Base-by-base conservation (phyloP, 2,888 invertebrate genomes). In the Pogonocherus hispidulus region DNA sequence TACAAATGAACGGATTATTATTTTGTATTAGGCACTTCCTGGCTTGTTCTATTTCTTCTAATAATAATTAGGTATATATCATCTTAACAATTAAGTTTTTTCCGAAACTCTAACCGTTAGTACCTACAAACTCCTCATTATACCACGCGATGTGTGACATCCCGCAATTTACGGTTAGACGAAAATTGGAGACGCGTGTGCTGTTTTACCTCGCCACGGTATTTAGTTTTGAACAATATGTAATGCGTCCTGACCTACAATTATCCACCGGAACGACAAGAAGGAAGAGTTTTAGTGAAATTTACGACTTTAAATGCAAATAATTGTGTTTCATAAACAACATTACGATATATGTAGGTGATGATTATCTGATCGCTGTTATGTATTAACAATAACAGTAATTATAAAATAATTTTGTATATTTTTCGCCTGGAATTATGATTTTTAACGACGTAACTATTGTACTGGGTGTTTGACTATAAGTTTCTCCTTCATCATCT, bases 221-320 rank as follows among this genome's bases (percentile, higher is more conserved):
- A 72, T 74, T 78, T 79, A 79, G 76, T 76, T 76, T 64, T 60
- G 70, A 79, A 80, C 79, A 79, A 80, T 78, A 65, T 66, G 65
- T 41, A 41, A 74, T 73, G 76, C 80, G 79, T 79, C 76, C 76
- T 80, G 81, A 81, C 82, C 82, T 73, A 77, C 69, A 82, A 80
- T 79, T 79, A 78, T 47, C 75, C 72, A 77, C 49, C 71, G 74
- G 74, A 77, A 79, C 77, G 65, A 52, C 62, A 65, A 67, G 59
- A 68, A 76, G 74, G 76, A 78, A 76, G 73, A 73, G 70, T 72
- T 75, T 57, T 57, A 67, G 63, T 49, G 64, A 67, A 67, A 65
- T 35, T 49, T 62, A 19, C 9, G 6, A 56, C 55, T 41, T 46
- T 49, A 62, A 46, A 67, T 37, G 20, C 22, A 52, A 67, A 67